Conservation (phyloP, 2,113 vertebrate species). For the Argyrosomus japonicus region DNA sequence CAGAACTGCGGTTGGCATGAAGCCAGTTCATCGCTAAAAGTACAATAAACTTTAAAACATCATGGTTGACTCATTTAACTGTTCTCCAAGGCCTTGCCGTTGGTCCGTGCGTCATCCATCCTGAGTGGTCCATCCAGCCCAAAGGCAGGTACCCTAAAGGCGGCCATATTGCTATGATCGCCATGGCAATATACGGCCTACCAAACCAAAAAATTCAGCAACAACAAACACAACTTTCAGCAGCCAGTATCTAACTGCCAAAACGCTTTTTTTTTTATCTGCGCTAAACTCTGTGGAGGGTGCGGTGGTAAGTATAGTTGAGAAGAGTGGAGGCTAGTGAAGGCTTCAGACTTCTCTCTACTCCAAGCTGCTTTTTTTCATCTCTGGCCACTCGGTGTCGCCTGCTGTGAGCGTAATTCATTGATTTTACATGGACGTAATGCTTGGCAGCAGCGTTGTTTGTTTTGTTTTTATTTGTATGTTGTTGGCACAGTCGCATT, state of each 20-base stretch:
- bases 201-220: slow-evolving; percentile 13
- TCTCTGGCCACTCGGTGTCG: slow-evolving; percentile 67
- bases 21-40: not conserved
- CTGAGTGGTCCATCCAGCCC: slow-evolving; percentile 42
- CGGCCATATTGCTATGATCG: slow-evolving; percentile 55
- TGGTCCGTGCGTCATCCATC: slow-evolving; percentile 65
- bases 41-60: slow-evolving; percentile 21
- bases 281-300: slow-evolving; percentile 49
- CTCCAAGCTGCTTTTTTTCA: slow-evolving; percentile 70
- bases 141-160: slow-evolving; percentile 63
- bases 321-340: slow-evolving; percentile 35
- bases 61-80: slow-evolving; percentile 72
- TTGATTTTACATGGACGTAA: slow-evolving; percentile 60
- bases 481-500: slow-evolving; percentile 10
- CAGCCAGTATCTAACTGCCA: slow-evolving; percentile 39
- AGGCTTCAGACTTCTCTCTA: slow-evolving; percentile 62
- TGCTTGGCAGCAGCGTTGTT: slow-evolving; percentile 22
- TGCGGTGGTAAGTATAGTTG: slow-evolving; percentile 60
- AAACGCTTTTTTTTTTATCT: slow-evolving; percentile 59
- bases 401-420: slow-evolving; percentile 51
- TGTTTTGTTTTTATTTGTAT: not conserved
- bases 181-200: slow-evolving; percentile 54
- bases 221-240: slow-evolving; percentile 52
- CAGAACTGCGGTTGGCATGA: not conserved
- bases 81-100: slow-evolving; percentile 68